Evolutionary conservation across 1,140 invertebrate genomes (phyloP).

Genomic region (Panagrolaimus sp.): DNA sequence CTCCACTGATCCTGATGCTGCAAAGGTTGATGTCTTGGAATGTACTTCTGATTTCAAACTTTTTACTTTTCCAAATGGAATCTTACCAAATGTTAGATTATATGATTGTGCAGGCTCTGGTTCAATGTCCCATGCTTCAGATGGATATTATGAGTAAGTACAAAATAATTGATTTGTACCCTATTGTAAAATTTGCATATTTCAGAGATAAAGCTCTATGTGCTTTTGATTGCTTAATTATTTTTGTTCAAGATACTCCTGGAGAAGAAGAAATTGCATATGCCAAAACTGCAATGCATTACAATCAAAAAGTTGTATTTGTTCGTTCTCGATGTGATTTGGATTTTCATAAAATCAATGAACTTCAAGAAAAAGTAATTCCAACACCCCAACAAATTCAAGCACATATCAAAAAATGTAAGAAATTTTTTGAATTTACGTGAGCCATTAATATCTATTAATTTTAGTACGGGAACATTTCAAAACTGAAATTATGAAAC

Average conservation of each 20-base stretch:
- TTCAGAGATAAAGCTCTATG: neutral
- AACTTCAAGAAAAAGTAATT: neutral
- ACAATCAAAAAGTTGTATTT: neutral
- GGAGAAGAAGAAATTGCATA: neutral
- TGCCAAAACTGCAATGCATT: neutral
- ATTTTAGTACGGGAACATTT: too few relatives aligned
- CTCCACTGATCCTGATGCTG: too few relatives aligned
- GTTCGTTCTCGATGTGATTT: neutral
- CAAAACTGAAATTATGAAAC: too few relatives aligned
- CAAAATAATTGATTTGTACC: too few relatives aligned
- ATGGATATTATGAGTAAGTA: too few relatives aligned
- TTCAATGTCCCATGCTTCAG: too few relatives aligned
- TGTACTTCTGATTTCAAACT: too few relatives aligned
- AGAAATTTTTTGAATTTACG: neutral
- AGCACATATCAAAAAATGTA: neutral
- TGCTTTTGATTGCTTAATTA: conserved; percentile 3
- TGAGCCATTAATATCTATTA: too few relatives aligned
- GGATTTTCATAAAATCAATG: neutral
- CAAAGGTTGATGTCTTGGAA: too few relatives aligned
- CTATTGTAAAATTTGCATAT: neutral
- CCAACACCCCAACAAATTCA: neutral
- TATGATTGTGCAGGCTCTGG: too few relatives aligned
- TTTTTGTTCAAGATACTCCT: neutral
- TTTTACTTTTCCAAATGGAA: too few relatives aligned
- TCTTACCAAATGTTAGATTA: too few relatives aligned